Base-by-base conservation (phyloP, 2,113 vertebrate species). In the Sclerurus mexicanus region DNA sequence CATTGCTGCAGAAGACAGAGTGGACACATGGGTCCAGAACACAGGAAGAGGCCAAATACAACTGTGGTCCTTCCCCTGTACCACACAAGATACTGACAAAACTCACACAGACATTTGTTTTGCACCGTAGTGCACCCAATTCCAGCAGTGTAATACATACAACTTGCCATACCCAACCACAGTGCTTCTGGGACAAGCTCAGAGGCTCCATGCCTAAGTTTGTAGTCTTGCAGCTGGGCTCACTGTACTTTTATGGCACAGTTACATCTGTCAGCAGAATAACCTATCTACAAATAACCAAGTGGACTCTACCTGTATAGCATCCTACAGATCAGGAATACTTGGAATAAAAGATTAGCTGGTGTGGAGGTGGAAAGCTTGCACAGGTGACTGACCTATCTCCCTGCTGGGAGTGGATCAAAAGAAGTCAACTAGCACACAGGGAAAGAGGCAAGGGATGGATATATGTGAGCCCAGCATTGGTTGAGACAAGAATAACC, bases 401-500 rank as follows among this genome's bases (percentile, higher is more conserved):
- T 52, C 42, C 42, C 21, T 40, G 11, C 7, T 47, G 23, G 35
- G 50, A 85, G 5, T 15, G 42, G n/a, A 52, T 63, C 47, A 60
- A 63, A 85, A 18, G 2, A 53, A 49, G 21, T 44, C n/a, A 49
- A 25, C 12, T 44, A 28, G 40, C 28, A 46, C 12, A 56, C 11
- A 37, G 6, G 4, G 12, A 8, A 46, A 66, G 33, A 67, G 17
- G 33, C 3, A 2, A 60, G 23, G 31, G 21, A 67, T 24, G 12
- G 42, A 77, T 33, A 30, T 7, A 25, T 6, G 14, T 24, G 40
- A 60, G 16, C 7, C 20, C n/a, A 72, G 35, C 22, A 15, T 14
- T 0, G 2, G 21, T 8, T 0, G 2, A 66, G 20, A 62, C 10
- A 46, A 46, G n/a, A 68, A 37, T 15, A 83, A 62, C 15, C 42